phyloP scores from a whole-genome alignment of 2,888 invertebrate species.

The Hypomecis atomaria region DNA sequence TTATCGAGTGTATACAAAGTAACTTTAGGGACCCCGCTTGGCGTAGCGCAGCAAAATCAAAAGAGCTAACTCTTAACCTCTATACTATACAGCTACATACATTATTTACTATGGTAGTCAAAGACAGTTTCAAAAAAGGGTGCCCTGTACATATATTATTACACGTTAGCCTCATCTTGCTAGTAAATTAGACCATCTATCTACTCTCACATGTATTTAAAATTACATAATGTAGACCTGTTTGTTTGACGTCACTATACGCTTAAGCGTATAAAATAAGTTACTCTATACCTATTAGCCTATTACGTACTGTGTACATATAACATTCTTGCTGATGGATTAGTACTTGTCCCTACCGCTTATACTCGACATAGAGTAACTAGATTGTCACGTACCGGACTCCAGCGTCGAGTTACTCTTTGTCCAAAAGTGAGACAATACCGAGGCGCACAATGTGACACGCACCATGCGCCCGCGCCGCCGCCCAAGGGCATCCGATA shows the following conservation, averaged over 20 bases:
- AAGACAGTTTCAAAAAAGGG: too few relatives aligned
- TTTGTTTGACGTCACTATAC: slow-evolving; percentile 38
- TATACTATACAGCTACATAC: too few relatives aligned
- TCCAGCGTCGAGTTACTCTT: slow-evolving; percentile 66
- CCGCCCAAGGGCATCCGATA: slow-evolving; percentile 62
- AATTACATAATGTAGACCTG: background rate
- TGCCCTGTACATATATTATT: too few relatives aligned
- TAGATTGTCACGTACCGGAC: slow-evolving; percentile 45
- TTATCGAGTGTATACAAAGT: too few relatives aligned
- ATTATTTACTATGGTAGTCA: too few relatives aligned
- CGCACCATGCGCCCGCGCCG: slow-evolving; percentile 62
- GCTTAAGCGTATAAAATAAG: slow-evolving; percentile 1
- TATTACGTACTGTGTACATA: background rate
- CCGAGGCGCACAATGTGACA: slow-evolving; percentile 66
- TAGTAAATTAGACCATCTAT: too few relatives aligned
- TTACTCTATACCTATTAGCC: background rate
- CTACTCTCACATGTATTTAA: background rate
- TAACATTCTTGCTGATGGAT: background rate
- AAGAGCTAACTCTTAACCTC: too few relatives aligned
- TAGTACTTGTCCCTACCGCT: slow-evolving; percentile 32
- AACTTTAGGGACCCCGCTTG: too few relatives aligned
- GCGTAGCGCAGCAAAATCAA: too few relatives aligned
- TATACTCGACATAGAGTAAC: slow-evolving; percentile 41
- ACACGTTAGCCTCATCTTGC: too few relatives aligned
- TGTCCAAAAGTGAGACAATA: slow-evolving; percentile 64